Conservation (phyloP, 2,797 vertebrate genomes). For the Salarias fasciatus region DNA sequence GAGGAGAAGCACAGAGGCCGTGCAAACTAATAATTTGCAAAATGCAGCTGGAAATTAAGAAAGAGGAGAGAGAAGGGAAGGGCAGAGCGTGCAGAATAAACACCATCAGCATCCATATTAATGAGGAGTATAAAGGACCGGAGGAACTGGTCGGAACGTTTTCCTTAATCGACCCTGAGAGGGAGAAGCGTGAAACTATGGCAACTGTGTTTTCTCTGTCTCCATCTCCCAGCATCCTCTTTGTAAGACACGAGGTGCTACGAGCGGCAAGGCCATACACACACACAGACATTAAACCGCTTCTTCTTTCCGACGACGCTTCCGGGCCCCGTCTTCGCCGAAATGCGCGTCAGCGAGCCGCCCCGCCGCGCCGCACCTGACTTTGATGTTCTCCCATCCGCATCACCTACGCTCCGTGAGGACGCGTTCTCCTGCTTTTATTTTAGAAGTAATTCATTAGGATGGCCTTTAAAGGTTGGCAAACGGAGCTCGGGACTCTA, state of each 20-base stretch:
- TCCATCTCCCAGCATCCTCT: constrained; percentile 60
- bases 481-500: constrained; percentile 18
- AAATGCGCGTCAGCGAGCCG: too few species aligned
- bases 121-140: constrained; percentile 50
- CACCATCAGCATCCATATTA: constrained; percentile 42
- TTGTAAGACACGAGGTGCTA: constrained; percentile 40
- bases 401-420: constrained; percentile 1
- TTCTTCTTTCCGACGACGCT: constrained; percentile 32
- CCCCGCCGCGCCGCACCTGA: too few species aligned
- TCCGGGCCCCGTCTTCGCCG: constrained; percentile 50
- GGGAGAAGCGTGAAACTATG: constrained; percentile 73
- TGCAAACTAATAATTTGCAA: neutral
- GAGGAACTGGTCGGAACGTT: constrained; percentile 45
- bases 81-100: constrained; percentile 22
- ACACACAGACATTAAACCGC: constrained; percentile 7
- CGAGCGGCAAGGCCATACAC: constrained; percentile 45
- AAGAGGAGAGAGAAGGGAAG: neutral
- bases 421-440: constrained; percentile 10
- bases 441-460: constrained; percentile 28
- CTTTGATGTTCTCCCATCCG: constrained; percentile 14
- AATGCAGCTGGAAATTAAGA: neutral
- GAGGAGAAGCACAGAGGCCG: neutral
- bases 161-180: constrained; percentile 56
- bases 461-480: constrained; percentile 52
- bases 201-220: constrained; percentile 68